Conservation (phyloP, 2,888 invertebrate species). For the Salticus scenicus region DNA sequence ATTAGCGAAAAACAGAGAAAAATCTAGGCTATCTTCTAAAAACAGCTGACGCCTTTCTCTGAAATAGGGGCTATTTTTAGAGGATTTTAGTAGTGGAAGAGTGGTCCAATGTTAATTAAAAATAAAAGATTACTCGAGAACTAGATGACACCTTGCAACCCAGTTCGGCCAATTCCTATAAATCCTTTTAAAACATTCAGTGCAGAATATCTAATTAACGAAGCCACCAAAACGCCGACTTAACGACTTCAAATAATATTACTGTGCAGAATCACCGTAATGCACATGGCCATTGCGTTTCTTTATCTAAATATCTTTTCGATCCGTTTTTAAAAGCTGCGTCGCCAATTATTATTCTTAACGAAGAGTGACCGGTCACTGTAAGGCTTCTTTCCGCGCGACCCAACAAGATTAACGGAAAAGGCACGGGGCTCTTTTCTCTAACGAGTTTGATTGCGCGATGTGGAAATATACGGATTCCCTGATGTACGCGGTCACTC, state of each 20-base stretch:
- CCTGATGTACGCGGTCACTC: neutral
- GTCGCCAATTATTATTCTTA: slow-evolving; percentile 9
- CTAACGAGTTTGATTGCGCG: slow-evolving; percentile 11
- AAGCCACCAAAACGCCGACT: slow-evolving; percentile 1
- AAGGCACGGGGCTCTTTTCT: neutral
- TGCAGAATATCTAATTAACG: neutral
- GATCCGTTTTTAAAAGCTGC: neutral
- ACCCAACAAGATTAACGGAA: slow-evolving; percentile 6
- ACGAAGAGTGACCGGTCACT: neutral
- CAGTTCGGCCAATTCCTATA: too few species aligned
- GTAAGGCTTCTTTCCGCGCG: neutral
- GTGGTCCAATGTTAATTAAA: too few species aligned
- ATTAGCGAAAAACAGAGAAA: too few species aligned
- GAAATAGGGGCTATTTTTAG: too few species aligned
- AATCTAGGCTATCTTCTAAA: too few species aligned
- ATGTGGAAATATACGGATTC: neutral
- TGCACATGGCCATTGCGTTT: neutral
- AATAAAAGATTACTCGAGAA: too few species aligned
- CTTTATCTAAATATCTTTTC: neutral
- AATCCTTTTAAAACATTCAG: too few species aligned
- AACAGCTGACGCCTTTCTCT: too few species aligned
- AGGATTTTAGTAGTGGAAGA: too few species aligned
- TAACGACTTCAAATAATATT: neutral
- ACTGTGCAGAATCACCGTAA: neutral
- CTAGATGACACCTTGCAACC: too few species aligned